Evolutionary conservation across 2,113 vertebrate species (phyloP), one percentile per base, ranked within the genome.

Genomic region (Euleptes europaea): DNA sequence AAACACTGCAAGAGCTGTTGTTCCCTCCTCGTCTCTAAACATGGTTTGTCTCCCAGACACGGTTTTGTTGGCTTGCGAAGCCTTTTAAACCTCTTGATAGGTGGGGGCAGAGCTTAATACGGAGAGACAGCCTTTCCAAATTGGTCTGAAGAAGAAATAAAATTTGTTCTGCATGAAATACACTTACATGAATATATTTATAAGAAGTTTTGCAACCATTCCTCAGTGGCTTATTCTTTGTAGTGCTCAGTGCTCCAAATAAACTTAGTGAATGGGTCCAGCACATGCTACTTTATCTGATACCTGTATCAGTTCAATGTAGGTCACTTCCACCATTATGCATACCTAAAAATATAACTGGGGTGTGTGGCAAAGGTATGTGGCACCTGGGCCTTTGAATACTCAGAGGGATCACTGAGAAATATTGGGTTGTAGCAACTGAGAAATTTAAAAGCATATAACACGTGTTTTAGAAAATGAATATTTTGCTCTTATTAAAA

Each of bases 11-110:
- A 89, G 26, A 90, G 31, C 92, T 94, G 94, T 95, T 95, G 93
- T 92, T 88, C 92, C 1, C 60, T 69, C 88, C 92, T 92, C 87
- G 94, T 94, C 93, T 95, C 96, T 95, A 96, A 96, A 96, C 95
- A 95, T 44, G 83, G 92, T 87, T 86, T 90, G 83, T 87, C 89
- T 92, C 88, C 88, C 92, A 83, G 1, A 44, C 84, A 85, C 57
- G 67, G 80, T 82, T 93, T 92, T 95, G 91, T 95, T 96, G 94
- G 83, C 91, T 87, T 87, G 90, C 78, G 60, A 11, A 15, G 40
- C 91, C 73, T 87, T 91, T 89, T 65, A 78, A 51, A 63, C 84
- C 82, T 92, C 84, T 83, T 89, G 91, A 83, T 91, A 91, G 93
- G 93, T 88, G 90, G 88, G 51, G 91, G 90, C 76, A 92, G 86